phyloP scores from a whole-genome alignment of 2,888 invertebrate genomes.

The Serrognathus titanus region DNA sequence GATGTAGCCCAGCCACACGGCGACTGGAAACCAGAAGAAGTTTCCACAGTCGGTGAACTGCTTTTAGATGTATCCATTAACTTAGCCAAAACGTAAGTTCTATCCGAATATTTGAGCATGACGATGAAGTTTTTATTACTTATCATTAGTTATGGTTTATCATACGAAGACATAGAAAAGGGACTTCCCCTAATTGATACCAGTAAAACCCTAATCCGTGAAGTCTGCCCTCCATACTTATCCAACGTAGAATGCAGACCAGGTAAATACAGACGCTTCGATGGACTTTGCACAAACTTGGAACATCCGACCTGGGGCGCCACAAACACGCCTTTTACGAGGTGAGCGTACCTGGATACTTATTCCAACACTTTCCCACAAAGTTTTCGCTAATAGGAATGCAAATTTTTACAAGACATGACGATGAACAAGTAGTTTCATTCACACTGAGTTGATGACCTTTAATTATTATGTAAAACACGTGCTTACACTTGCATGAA shows the following conservation, averaged over 20 bases:
- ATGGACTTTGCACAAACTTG: slow-evolving; percentile 86
- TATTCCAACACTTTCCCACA: too few species aligned
- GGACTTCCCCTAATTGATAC: slow-evolving; percentile 84
- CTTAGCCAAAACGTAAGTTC: slow-evolving; percentile 65
- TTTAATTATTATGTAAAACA: too few species aligned
- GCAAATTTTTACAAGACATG: too few species aligned
- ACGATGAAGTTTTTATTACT: background rate
- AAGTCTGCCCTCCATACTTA: slow-evolving; percentile 83
- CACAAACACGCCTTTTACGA: slow-evolving; percentile 78
- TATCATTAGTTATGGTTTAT: slow-evolving; percentile 70
- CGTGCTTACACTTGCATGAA: too few species aligned
- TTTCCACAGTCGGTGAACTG: slow-evolving; percentile 82
- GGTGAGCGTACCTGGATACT: slow-evolving; percentile 51
- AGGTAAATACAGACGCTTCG: slow-evolving; percentile 81
- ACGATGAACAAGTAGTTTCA: too few species aligned
- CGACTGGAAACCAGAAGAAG: slow-evolving; percentile 80
- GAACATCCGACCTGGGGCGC: slow-evolving; percentile 89
- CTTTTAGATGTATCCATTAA: slow-evolving; percentile 79
- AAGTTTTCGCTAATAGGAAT: too few species aligned
- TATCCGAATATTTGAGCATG: slow-evolving; percentile 16
- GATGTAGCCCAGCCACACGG: slow-evolving; percentile 77
- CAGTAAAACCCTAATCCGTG: slow-evolving; percentile 78
- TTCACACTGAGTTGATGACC: too few species aligned
- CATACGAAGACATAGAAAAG: slow-evolving; percentile 83
- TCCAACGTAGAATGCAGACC: slow-evolving; percentile 84